Evolutionary conservation across 2,797 vertebrate genomes (phyloP), one percentile per base, ranked within the genome.

Genomic region (Amphiprion clarkii): DNA sequence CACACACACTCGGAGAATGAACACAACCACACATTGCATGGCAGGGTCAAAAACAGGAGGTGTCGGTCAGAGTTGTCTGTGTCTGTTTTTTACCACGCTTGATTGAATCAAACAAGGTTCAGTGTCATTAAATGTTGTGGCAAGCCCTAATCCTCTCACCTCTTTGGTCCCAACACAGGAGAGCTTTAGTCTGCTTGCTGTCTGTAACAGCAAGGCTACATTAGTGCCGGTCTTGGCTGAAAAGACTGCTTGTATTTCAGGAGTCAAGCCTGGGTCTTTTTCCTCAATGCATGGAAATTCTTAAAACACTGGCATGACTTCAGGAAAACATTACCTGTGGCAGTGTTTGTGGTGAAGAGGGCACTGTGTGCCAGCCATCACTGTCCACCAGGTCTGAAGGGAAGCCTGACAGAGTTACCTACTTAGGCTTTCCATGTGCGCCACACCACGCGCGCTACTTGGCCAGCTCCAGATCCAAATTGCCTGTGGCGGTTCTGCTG

Each of bases 321-420:
- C 89, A 93, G 94, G 94, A 95, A 95, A 95, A 94, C 91, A 91
- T 94, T 93, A 95, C 93, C 93, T 95, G 94, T 81, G 86, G 87
- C 79, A 85, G 87, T 89, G 89, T 92, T 92, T 92, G 91, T 67
- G 91, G 92, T 84, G 84, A 84, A 86, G 88, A 93, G 87, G 90
- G 78, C 83, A 85, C 81, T 23, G 78, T 73, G 88, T 90, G 91
- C 93, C 94, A 95, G 87, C 82, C 72, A 86, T 89, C 85, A 83
- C 82, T 81, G 90, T 89, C 88, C 84, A 74, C 77, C 48, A 76
- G 68, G 75, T 78, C 82, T 89, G 81, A 75, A 86, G 79, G 85
- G 83, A 92, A 82, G 84, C 88, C 90, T 88, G 86, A 92, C 84
- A 88, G 83, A 83, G 87, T 92, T 90, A 92, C 88, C 89, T 89